Base-by-base conservation (phyloP, 2,888 invertebrate species). In the Amblyjoppa proteus region DNA sequence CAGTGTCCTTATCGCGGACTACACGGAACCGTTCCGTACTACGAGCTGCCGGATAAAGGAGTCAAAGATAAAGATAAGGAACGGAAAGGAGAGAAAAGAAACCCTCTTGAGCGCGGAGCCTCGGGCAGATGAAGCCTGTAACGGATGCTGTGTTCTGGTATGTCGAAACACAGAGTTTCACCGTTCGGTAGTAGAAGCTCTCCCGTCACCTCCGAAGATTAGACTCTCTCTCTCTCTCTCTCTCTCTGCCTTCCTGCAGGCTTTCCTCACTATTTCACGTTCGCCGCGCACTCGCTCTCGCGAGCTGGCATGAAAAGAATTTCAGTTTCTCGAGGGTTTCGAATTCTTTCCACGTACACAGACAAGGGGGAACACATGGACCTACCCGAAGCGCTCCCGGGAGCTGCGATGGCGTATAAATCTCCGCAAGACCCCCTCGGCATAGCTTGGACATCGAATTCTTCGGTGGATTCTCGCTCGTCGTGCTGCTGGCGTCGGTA, bases 101-200 rank as follows among this genome's bases (percentile, higher is more conserved):
- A 82, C 56, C 45, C 66, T 53, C 25, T 11, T 9, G 75, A 53
- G 45, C 20, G 71, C 45, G 34, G 61, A 0, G 64, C 41, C 38
- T 25, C 3, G 38, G 11, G 64, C 28, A 9, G 64, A 64, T 64
- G 64, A 64, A 64, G 64, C 31, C n/a, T 49, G 49, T 41, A 83
- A 75, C 28, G 20, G 53, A 79, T 71, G 11, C 38, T 61, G 58
- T 76, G 76, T 82, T 82, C 61, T 71, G 75, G 82, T 68, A 85
- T 79, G 71, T 66, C 53, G 70, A 79, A 82, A 85, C 79, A 85
- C 79, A 80, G 75, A 69, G 74, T 81, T 58, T 64, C 79, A 76
- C 20, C 51, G 13, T 75, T 20, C 70, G 58, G 80, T 80, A 80
- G 85, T 79, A 58, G 16, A 76, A 79, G 45, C 49, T 56, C 70